Percentiles rank a stretch among this genome's conserved stretches.
Evolutionary conservation across 1,140 invertebrate genomes (phyloP).

Genomic region (Diploscapter pachys): DNA sequence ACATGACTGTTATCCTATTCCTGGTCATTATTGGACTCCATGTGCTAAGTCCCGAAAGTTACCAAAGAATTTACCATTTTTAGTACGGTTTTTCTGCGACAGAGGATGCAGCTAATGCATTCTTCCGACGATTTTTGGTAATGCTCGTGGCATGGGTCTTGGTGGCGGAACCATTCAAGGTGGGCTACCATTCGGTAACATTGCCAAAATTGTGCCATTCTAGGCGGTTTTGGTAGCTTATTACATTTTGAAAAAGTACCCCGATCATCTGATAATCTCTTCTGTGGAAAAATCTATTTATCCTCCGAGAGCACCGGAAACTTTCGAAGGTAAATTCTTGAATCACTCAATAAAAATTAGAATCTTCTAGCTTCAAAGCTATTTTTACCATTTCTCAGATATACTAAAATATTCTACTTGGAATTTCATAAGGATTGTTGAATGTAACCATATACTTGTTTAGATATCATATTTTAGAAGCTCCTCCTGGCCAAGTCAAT

Average conservation of each 20-base stretch:
- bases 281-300: conserved; percentile 32
- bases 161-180: conserved; percentile 33
- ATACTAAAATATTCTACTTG: neutral
- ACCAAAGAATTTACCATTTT: neutral
- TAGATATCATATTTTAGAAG: conserved; percentile 7
- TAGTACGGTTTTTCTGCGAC: conserved; percentile 15
- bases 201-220: no score
- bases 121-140: conserved; percentile 30
- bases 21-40: neutral
- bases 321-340: conserved; percentile 30
- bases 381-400: no score
- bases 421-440: neutral
- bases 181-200: no score
- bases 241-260: conserved; percentile 6
- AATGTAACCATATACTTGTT: neutral
- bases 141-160: conserved; percentile 28
- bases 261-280: conserved; percentile 19
- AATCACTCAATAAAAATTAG: neutral
- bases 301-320: conserved; percentile 54
- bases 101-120: conserved; percentile 22
- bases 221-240: conserved; percentile 20
- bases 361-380: no score
- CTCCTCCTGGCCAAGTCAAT: conserved; percentile 18
- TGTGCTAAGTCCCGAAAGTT: neutral
- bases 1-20: no score